A percentile compares a stretch with the other conserved stretches of the same genome.
These are phyloP conservation scores for Emydocephalus ijimae DNA, from an alignment of 2,113 vertebrate genomes.

Conservation along the genomic window DNA sequence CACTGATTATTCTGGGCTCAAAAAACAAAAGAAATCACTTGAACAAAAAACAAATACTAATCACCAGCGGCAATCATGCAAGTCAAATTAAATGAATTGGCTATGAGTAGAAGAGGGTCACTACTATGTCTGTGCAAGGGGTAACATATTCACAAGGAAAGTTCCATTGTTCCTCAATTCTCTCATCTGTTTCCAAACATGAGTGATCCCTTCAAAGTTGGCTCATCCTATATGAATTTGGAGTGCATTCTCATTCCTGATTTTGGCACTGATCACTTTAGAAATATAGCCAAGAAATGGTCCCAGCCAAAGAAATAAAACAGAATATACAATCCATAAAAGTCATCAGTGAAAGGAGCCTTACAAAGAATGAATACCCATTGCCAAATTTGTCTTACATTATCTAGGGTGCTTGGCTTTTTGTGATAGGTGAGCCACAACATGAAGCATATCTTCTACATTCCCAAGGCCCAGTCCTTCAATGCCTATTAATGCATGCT, in stretches of 20 bases:
- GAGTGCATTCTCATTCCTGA: neutral
- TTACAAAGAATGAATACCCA: conserved; percentile 20
- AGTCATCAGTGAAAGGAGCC: conserved; percentile 35
- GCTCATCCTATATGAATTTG: neutral
- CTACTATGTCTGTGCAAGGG: neutral
- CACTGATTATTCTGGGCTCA: neutral
- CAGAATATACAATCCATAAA: neutral
- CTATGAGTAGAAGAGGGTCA: neutral
- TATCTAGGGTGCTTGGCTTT: conserved; percentile 17
- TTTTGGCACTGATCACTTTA: neutral
- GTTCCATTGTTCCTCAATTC: neutral
- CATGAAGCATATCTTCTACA: conserved; percentile 8
- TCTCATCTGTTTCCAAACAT: neutral
- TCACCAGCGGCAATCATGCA: neutral
- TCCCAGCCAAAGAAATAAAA: conserved; percentile 35
- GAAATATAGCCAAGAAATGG: neutral
- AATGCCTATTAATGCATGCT: neutral
- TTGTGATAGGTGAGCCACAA: conserved; percentile 9
- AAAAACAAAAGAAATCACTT: neutral
- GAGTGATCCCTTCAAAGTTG: conserved; percentile 10
- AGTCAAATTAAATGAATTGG: neutral
- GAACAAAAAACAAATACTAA: neutral
- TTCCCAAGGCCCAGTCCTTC: conserved; percentile 16
- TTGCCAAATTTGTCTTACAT: conserved; percentile 16
- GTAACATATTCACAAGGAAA: neutral